Evolutionary conservation across 2,888 invertebrate species (phyloP).

Genomic region (Polietes domitor): DNA sequence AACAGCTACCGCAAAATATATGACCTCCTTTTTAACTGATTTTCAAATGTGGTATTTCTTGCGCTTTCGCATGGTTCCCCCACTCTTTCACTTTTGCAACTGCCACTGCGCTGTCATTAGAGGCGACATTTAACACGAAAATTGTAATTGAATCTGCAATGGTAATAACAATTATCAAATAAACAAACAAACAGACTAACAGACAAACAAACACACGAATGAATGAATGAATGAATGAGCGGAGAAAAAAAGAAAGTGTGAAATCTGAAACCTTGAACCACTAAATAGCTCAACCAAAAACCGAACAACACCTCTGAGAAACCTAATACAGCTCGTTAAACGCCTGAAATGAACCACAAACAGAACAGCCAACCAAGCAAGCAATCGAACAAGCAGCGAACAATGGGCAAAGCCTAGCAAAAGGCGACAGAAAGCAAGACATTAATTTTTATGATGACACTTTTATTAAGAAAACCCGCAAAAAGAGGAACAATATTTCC

Average conservation of each 20-base stretch:
- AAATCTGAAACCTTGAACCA: constrained; percentile 31
- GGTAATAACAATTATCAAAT: constrained; percentile 1
- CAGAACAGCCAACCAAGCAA: not conserved
- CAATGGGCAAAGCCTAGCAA: not conserved
- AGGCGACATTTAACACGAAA: constrained; percentile 54
- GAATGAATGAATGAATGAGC: not conserved
- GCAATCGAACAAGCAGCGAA: not conserved
- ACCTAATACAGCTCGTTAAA: constrained; percentile 37
- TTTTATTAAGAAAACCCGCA: constrained; percentile 35
- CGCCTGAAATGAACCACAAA: constrained; percentile 8
- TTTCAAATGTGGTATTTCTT: no score
- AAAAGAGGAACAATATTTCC: constrained; percentile 34
- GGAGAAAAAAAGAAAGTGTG: constrained; percentile 40
- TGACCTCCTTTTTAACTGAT: no score
- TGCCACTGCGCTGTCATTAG: constrained; percentile 4
- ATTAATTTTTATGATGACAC: constrained; percentile 59
- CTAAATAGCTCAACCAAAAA: constrained; percentile 40
- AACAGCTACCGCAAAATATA: no score
- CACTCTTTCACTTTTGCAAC: no score
- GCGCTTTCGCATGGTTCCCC: no score
- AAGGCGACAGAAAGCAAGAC: constrained; percentile 33
- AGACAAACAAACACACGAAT: not conserved
- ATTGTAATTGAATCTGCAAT: constrained; percentile 19
- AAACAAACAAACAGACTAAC: not conserved
- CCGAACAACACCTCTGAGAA: constrained; percentile 36